These are phyloP conservation scores for Saccostrea echinata DNA, from an alignment of 1,140 invertebrate species.

Conservation along the genomic window DNA sequence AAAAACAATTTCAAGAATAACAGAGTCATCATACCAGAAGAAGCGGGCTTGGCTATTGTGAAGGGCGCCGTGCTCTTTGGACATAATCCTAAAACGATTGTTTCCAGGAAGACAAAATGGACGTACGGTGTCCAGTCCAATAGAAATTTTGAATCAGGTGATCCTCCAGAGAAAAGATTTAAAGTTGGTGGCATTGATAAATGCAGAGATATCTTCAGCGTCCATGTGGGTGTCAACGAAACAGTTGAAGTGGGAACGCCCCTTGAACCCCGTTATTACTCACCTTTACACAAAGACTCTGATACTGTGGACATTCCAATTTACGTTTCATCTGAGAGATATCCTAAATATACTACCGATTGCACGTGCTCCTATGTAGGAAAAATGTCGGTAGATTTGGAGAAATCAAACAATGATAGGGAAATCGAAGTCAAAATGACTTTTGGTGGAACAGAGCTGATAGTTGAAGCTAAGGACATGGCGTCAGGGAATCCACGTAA, in stretches of 20 bases:
- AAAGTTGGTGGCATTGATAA: slow-evolving; percentile 27
- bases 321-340: slow-evolving; percentile 43
- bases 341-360: slow-evolving; percentile 53
- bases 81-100: slow-evolving; percentile 55
- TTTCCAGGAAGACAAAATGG: slow-evolving; percentile 50
- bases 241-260: slow-evolving; percentile 48
- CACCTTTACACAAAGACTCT: slow-evolving; percentile 40
- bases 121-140: slow-evolving; percentile 53
- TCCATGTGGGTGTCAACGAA: slow-evolving; percentile 46
- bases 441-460: slow-evolving; percentile 57
- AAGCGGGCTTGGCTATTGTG: slow-evolving; percentile 59
- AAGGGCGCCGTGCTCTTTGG: slow-evolving; percentile 62
- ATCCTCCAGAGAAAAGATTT: slow-evolving; percentile 48
- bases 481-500: neutral
- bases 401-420: slow-evolving; percentile 27
- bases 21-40: slow-evolving; percentile 55
- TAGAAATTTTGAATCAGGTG: slow-evolving; percentile 43
- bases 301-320: slow-evolving; percentile 41
- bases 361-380: slow-evolving; percentile 49
- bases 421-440: slow-evolving; percentile 55
- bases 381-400: slow-evolving; percentile 39
- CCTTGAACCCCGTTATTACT: slow-evolving; percentile 44
- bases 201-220: slow-evolving; percentile 48
- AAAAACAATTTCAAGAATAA: slow-evolving; percentile 46
- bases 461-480: slow-evolving; percentile 50